These are phyloP conservation scores for Platichthys flesus DNA, from an alignment of 2,113 vertebrate species.

Conservation along the genomic window DNA sequence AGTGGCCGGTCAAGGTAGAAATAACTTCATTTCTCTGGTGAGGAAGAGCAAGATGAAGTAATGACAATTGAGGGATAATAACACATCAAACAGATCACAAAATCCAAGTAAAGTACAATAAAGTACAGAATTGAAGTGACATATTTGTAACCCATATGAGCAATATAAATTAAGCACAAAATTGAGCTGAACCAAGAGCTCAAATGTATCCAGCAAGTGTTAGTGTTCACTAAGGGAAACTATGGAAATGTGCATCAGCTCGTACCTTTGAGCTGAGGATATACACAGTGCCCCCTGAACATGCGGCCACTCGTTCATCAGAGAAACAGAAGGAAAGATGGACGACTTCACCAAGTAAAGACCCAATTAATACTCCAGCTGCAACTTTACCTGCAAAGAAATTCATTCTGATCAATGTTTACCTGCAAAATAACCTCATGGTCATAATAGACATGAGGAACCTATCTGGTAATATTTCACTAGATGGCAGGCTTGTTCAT, in stretches of 20 bases:
- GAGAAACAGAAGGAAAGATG: constrained; percentile 85
- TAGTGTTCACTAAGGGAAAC: not conserved
- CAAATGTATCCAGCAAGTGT: not conserved
- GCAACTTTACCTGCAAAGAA: constrained; percentile 81
- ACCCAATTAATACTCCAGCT: constrained; percentile 82
- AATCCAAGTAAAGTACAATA: not conserved
- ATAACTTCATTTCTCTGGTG: constrained; percentile 66
- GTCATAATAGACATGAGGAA: not conserved
- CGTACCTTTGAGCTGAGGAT: constrained; percentile 85
- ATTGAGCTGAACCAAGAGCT: not conserved
- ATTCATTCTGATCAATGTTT: not conserved
- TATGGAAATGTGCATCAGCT: not conserved
- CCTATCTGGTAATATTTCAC: not conserved
- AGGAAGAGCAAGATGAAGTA: not conserved
- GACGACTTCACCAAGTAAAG: constrained; percentile 78
- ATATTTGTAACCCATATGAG: not conserved
- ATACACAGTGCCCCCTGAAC: constrained; percentile 78
- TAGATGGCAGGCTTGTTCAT: constrained; percentile 37
- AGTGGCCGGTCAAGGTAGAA: constrained; percentile 81
- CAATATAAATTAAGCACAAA: not conserved
- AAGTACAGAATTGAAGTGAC: not conserved
- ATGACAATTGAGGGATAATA: not conserved
- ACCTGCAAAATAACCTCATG: not conserved
- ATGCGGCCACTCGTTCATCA: constrained; percentile 81
- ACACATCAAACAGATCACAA: not conserved